A percentile compares a stretch with the other conserved stretches of the same genome.
phyloP scores from a whole-genome alignment of 2,888 invertebrate species.

The Sesia apiformis region DNA sequence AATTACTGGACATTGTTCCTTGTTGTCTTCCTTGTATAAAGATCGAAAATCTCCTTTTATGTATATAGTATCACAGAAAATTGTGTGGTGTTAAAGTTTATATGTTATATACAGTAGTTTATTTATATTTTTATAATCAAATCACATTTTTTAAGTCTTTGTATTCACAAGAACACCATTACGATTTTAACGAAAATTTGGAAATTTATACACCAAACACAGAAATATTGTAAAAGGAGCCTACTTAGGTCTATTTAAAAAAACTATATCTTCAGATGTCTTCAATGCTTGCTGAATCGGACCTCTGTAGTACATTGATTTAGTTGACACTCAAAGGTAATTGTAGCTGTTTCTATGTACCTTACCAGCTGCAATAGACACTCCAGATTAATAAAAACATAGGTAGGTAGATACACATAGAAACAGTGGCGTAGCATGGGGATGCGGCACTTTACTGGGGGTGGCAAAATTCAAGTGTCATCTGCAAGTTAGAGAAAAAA shows the following conservation, averaged over 20 bases:
- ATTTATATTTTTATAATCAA: conserved; percentile 45
- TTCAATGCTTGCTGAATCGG: conserved; percentile 92
- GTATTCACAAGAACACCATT: conserved; percentile 47
- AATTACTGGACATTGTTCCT: conserved; percentile 84
- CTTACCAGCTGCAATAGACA: conserved; percentile 52
- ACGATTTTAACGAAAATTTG: conserved; percentile 41
- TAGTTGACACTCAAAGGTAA: conserved; percentile 32
- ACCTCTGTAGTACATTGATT: conserved; percentile 67
- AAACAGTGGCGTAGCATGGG: conserved; percentile 1
- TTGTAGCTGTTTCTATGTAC: conserved; percentile 39
- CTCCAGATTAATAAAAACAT: conserved; percentile 25
- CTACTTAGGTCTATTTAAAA: conserved; percentile 59
- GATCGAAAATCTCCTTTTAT: conserved; percentile 52
- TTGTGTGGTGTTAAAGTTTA: conserved; percentile 45
- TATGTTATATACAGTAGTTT: conserved; percentile 7
- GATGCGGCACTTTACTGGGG: neutral
- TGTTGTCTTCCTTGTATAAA: conserved; percentile 60
- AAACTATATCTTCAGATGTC: conserved; percentile 86
- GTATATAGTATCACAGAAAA: conserved; percentile 68
- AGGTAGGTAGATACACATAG: conserved; percentile 8
- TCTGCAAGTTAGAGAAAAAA: too few species aligned
- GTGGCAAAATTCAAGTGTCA: too few species aligned
- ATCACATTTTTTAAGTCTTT: conserved; percentile 62
- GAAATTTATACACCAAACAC: conserved; percentile 52
- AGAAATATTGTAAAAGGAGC: conserved; percentile 59